These are phyloP conservation scores for Phrynocephalus forsythii DNA, from an alignment of 2,797 vertebrate species.

Conservation along the genomic window DNA sequence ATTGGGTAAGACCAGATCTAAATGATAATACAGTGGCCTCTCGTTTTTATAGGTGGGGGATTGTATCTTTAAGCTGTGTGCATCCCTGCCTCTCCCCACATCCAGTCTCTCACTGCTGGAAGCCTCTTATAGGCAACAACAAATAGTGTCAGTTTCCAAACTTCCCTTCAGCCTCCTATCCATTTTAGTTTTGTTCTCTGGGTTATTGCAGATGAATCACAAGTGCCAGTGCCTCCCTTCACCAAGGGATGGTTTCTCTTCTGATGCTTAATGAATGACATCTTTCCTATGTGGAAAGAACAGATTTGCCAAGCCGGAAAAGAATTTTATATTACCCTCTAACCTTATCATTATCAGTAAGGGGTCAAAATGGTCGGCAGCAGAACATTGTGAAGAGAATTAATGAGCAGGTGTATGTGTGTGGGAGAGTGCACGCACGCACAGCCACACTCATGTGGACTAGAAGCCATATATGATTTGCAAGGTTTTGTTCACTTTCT, in stretches of 20 bases:
- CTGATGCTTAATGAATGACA: slow-evolving; percentile 49
- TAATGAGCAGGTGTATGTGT: slow-evolving; percentile 40
- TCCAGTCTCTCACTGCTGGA: not conserved
- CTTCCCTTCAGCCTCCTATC: slow-evolving; percentile 18
- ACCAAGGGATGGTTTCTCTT: slow-evolving; percentile 60
- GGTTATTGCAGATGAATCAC: slow-evolving; percentile 57
- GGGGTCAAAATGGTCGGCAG: slow-evolving; percentile 25
- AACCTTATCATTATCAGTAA: slow-evolving; percentile 35
- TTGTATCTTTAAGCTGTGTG: slow-evolving; percentile 48
- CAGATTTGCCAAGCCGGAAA: slow-evolving; percentile 47
- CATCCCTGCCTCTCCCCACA: not conserved
- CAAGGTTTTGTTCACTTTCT: slow-evolving; percentile 27
- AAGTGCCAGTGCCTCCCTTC: slow-evolving; percentile 32
- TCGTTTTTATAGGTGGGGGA: slow-evolving; percentile 38
- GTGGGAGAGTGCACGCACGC: not conserved
- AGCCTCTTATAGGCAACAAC: slow-evolving; percentile 21
- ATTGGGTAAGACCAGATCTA: too few species aligned
- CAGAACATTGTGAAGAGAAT: slow-evolving; percentile 45
- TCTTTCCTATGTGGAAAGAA: slow-evolving; percentile 46
- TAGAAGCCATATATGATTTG: slow-evolving; percentile 36
- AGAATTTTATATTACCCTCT: slow-evolving; percentile 44
- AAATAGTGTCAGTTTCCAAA: slow-evolving; percentile 30
- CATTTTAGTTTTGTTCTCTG: slow-evolving; percentile 52
- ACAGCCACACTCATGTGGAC: not conserved
- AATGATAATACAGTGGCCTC: slow-evolving; percentile 9